Percentiles rank a stretch among this genome's conserved stretches.
phyloP scores from a whole-genome alignment of 2,888 invertebrate species.

The Hecatera dysodea region DNA sequence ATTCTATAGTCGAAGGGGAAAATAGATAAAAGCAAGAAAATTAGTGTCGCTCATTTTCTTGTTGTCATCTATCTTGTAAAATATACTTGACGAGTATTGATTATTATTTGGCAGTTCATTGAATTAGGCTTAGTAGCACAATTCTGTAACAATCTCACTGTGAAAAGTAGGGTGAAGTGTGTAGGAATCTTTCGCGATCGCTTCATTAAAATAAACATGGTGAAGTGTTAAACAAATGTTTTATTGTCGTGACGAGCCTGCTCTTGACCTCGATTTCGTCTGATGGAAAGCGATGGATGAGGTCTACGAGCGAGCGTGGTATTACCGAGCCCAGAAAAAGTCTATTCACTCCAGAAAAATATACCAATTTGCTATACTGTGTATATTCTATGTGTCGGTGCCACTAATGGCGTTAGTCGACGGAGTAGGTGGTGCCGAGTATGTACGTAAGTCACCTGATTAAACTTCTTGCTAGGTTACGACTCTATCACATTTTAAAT shows the following conservation, averaged over 20 bases:
- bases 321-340: neutral
- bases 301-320: neutral
- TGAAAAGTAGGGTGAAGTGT: too few relatives aligned
- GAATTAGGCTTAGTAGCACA: too few relatives aligned
- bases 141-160: too few relatives aligned
- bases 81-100: neutral
- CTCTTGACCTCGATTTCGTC: neutral
- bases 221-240: too few relatives aligned
- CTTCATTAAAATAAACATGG: too few relatives aligned
- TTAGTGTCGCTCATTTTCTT: too few relatives aligned
- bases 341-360: neutral
- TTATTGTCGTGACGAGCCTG: too few relatives aligned
- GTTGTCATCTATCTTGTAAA: too few relatives aligned
- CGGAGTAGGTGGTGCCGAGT: conserved; percentile 46
- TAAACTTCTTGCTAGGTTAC: conserved; percentile 77
- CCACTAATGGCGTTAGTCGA: conserved; percentile 68
- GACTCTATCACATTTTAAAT: conserved; percentile 72
- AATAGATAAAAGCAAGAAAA: neutral
- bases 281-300: neutral
- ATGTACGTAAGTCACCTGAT: conserved; percentile 70
- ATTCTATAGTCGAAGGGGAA: neutral
- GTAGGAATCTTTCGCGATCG: too few relatives aligned
- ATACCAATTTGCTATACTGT: conserved; percentile 7
- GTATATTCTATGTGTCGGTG: conserved; percentile 32
- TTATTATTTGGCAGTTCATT: neutral